Evolutionary conservation across 2,113 vertebrate genomes (phyloP), one percentile per base, ranked within the genome.

Genomic region (Psittacula cyanocephala): DNA sequence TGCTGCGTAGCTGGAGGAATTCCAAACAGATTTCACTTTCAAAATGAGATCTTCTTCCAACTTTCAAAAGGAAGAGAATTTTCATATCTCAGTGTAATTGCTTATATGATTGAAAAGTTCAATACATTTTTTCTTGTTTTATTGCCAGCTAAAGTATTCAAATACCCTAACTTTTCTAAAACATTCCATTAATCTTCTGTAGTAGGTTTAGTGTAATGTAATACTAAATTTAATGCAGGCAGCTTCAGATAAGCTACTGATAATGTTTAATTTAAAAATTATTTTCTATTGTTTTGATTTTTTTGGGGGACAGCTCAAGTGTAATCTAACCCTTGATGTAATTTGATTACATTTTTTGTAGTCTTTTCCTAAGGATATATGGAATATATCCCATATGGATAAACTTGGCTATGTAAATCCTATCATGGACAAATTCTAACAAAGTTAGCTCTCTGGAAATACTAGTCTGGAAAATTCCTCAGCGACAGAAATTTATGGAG

Each of bases 281-380:
- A 55, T 17, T 70, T 81, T 65, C 4, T 50, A 25, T 11, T 78
- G 31, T 43, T 88, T 65, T 35, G 19, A 43, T 81, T 60, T 55
- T n/a, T 3, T 2, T 2, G 4, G 13, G 9, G 9, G 3, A 52
- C 11, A 33, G 5, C 2, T 78, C 13, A 57, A 78, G 5, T 46
- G 18, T 60, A 13, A 25, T 50, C 6, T 39, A 80, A 76, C 29
- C 29, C 43, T 72, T 84, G 49, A 20, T 23, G 1, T 25, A 74
- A 3, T 11, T 31, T 74, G 49, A 7, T 46, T 41, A 60, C 3
- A 20, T 46, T 49, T 81, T 91, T 80, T 0, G 5, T 68, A 5
- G 7, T 44, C 29, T 55, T 69, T 89, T 20, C 10, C 59, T 62
- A 7, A n/a, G 55, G 20, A 57, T 57, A 57, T n/a, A 57, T 57